Conservation (phyloP, 2,888 invertebrate genomes). For the Drosophila ustulata region DNA sequence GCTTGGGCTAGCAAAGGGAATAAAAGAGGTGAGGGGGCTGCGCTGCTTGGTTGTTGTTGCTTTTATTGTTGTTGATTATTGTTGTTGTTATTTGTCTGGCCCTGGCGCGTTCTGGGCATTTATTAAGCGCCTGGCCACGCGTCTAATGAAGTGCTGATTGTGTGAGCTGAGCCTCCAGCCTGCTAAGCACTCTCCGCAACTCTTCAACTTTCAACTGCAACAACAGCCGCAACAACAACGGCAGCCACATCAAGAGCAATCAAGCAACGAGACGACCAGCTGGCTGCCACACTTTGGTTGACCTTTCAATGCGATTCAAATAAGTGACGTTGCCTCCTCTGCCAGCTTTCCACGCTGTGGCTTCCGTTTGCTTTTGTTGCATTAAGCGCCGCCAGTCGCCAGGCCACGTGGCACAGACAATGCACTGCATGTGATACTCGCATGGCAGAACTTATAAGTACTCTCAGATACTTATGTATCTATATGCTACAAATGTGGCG, state of each 20-base stretch:
- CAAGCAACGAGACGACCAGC: constrained; percentile 10
- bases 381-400: constrained; percentile 45
- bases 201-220: constrained; percentile 31
- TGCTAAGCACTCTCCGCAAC: constrained; percentile 41
- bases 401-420: constrained; percentile 44
- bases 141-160: constrained; percentile 81
- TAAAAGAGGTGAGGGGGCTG: constrained; percentile 1
- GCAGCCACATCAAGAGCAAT: constrained; percentile 11
- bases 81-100: constrained; percentile 46
- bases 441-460: constrained; percentile 7
- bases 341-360: constrained; percentile 39
- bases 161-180: constrained; percentile 43
- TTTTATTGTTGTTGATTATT: constrained; percentile 9
- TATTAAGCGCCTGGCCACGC: constrained; percentile 70
- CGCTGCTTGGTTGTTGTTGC: constrained; percentile 13
- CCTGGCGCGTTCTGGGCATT: constrained; percentile 47
- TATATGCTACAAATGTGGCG: not conserved
- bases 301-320: constrained; percentile 79
- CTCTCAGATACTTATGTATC: constrained; percentile 11
- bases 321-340: constrained; percentile 44
- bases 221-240: constrained; percentile 23
- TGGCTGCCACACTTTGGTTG: constrained; percentile 77
- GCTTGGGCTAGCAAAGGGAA: constrained; percentile 37
- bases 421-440: constrained; percentile 11
- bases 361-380: constrained; percentile 57